phyloP scores from a whole-genome alignment of 2,113 vertebrate species.

The Gopherus evgoodei region DNA sequence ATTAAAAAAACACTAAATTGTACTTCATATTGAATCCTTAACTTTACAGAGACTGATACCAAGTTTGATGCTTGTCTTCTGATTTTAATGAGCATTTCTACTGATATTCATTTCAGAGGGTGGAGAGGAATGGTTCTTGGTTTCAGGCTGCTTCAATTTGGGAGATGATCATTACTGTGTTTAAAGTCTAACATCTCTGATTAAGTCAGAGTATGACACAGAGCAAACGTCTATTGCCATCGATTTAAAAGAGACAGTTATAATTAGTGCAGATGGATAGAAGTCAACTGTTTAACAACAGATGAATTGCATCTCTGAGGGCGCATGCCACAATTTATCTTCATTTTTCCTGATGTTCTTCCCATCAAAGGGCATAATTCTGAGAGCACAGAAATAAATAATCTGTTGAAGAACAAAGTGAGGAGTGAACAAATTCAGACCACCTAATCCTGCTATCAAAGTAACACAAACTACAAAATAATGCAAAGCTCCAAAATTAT shows the following conservation, averaged over 20 bases:
- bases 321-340: conserved; percentile 27
- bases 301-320: neutral
- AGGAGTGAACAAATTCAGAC: conserved; percentile 42
- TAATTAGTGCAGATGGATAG: conserved; percentile 61
- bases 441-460: conserved; percentile 55
- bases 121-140: conserved; percentile 33
- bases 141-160: conserved; percentile 61
- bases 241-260: conserved; percentile 46
- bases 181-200: conserved; percentile 54
- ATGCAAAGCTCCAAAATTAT: conserved; percentile 17
- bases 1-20: conserved; percentile 50
- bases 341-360: conserved; percentile 16
- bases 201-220: conserved; percentile 49
- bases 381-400: conserved; percentile 17
- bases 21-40: conserved; percentile 38
- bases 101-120: conserved; percentile 26
- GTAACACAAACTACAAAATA: conserved; percentile 22
- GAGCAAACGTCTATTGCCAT: conserved; percentile 31
- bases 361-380: neutral
- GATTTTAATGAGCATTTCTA: conserved; percentile 60
- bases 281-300: conserved; percentile 40
- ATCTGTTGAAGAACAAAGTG: conserved; percentile 41
- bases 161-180: conserved; percentile 33
- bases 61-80: neutral
- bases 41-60: conserved; percentile 19